Evolutionary conservation across 30 jellyfish, hydroid and myxozoan genomes (phyloP).

Genomic region (Rhopilema esculentum): DNA sequence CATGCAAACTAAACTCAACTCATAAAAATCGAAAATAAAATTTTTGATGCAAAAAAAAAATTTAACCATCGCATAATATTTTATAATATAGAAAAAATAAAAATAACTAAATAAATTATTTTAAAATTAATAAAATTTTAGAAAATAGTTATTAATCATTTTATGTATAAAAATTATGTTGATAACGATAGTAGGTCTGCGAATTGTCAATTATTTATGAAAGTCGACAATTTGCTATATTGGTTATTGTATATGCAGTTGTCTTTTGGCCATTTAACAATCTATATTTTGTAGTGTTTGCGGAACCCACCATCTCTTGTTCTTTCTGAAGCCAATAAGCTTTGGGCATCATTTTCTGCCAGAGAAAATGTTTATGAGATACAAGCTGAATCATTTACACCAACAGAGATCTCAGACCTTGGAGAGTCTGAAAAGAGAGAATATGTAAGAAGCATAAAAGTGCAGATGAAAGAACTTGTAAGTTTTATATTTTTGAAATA

Average conservation of each 20-base stretch:
- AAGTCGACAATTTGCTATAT: too few relatives aligned
- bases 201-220: too few relatives aligned
- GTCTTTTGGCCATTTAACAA: not conserved
- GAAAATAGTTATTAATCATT: too few relatives aligned
- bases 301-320: slow-evolving; percentile 12
- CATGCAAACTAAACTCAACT: too few relatives aligned
- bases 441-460: slow-evolving; percentile 7
- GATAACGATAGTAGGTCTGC: too few relatives aligned
- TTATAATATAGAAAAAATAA: too few relatives aligned
- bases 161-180: too few relatives aligned
- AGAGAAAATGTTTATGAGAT: slow-evolving; percentile 1
- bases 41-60: too few relatives aligned
- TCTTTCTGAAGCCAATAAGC: not conserved
- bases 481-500: not conserved
- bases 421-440: not conserved
- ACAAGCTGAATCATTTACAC: slow-evolving; percentile 1
- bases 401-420: slow-evolving; percentile 13
- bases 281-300: not conserved
- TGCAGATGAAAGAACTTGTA: slow-evolving; percentile 26
- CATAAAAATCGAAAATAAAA: too few relatives aligned
- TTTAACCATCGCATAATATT: too few relatives aligned
- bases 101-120: too few relatives aligned
- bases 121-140: too few relatives aligned
- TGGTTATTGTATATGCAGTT: not conserved
- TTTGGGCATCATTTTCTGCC: slow-evolving; percentile 7